Conservation (phyloP, 2,888 invertebrate species). For the Heteropelma amictum region DNA sequence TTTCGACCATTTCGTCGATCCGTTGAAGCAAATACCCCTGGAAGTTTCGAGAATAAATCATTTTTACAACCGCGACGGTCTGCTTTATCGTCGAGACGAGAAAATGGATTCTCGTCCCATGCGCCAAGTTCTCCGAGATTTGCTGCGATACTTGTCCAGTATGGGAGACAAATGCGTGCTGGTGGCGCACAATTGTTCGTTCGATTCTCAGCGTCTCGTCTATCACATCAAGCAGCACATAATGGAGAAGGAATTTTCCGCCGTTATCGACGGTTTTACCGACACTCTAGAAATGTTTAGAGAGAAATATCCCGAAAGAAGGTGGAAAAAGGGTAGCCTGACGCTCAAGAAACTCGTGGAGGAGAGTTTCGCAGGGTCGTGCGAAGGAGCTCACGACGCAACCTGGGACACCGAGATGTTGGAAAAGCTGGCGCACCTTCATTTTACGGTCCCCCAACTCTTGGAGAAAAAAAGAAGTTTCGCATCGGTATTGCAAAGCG, state of each 20-base stretch:
- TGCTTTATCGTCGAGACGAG: background rate
- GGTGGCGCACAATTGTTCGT: constrained; percentile 44
- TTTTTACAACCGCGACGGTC: background rate
- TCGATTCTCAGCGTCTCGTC: constrained; percentile 23
- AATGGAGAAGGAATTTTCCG: background rate
- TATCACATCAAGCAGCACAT: background rate
- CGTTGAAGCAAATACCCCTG: background rate
- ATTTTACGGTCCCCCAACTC: constrained; percentile 9
- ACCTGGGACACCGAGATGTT: constrained; percentile 14
- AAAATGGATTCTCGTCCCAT: background rate
- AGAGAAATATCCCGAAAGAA: constrained; percentile 28
- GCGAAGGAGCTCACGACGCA: constrained; percentile 32
- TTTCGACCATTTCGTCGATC: constrained; percentile 15
- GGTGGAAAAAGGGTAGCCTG: background rate
- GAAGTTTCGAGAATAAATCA: background rate
- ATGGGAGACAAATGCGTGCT: constrained; percentile 27
- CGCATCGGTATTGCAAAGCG: too few species aligned
- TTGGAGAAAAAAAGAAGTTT: background rate
- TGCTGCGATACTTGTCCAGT: background rate
- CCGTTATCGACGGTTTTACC: constrained; percentile 31
- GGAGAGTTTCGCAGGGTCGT: background rate
- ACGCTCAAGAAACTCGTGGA: constrained; percentile 28
- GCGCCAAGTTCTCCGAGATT: background rate
- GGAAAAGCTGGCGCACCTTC: constrained; percentile 18
- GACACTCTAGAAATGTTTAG: constrained; percentile 42